Percentiles rank a stretch among this genome's conserved stretches.
Conservation (phyloP, 1,140 invertebrate genomes). For the Tribolium castaneum region DNA sequence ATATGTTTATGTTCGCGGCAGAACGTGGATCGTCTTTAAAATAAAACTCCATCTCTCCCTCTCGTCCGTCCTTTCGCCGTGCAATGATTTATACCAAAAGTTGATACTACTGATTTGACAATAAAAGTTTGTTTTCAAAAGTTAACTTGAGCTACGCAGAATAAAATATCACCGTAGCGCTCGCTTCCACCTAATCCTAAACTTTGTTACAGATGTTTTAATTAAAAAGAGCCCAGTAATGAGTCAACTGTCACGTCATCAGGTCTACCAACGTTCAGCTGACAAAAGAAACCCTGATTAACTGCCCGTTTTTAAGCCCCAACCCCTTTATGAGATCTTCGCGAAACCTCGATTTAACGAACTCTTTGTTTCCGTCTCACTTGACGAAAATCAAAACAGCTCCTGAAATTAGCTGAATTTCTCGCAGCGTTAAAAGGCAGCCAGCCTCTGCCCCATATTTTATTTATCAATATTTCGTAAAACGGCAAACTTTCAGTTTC, state of each 20-base stretch:
- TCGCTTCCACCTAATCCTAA: conserved; percentile 35
- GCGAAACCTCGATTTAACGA: conserved; percentile 27
- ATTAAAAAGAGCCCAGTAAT: conserved; percentile 49
- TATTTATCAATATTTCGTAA: background rate
- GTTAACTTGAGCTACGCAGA: conserved; percentile 27
- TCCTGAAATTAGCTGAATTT: background rate
- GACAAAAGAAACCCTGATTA: conserved; percentile 49
- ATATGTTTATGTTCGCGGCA: conserved; percentile 33
- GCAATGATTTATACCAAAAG: conserved; percentile 29
- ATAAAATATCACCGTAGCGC: conserved; percentile 25
- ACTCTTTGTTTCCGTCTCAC: conserved; percentile 13
- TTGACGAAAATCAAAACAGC: background rate
- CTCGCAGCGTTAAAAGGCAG: background rate
- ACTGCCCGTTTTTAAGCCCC: conserved; percentile 39
- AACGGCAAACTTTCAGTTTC: conserved; percentile 22
- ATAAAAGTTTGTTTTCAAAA: conserved; percentile 36
- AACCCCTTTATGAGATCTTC: conserved; percentile 22
- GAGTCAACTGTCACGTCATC: conserved; percentile 49
- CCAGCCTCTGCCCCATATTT: background rate
- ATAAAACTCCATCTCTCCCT: conserved; percentile 4
- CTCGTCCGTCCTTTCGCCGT: background rate
- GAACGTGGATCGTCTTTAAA: conserved; percentile 35
- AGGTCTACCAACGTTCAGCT: conserved; percentile 44
- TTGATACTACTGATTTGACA: conserved; percentile 30
- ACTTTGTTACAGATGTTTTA: conserved; percentile 50